Percentiles rank a stretch among this genome's conserved stretches.
phyloP scores from a whole-genome alignment of 2,888 invertebrate species.

The Helleia helle region DNA sequence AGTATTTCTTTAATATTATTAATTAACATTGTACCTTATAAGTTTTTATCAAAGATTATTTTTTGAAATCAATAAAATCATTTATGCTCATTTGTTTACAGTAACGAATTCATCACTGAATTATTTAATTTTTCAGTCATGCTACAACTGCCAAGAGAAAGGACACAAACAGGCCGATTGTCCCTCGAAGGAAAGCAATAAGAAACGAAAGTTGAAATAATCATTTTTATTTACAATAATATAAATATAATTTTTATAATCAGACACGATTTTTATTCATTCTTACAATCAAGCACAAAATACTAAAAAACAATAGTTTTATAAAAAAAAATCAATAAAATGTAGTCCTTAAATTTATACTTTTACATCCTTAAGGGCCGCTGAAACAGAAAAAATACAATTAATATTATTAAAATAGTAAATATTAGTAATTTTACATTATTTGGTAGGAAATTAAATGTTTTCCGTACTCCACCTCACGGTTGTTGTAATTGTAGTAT shows the following conservation, averaged over 20 bases:
- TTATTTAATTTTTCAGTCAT: conserved; percentile 61
- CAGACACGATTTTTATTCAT: neutral
- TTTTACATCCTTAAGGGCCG: neutral
- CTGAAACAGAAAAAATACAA: neutral
- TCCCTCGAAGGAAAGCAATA: conserved; percentile 36
- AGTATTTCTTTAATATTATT: too few relatives aligned
- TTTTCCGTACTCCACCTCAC: too few relatives aligned
- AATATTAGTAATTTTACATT: too few relatives aligned
- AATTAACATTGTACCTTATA: too few relatives aligned
- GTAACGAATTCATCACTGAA: too few relatives aligned
- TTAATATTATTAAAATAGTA: neutral
- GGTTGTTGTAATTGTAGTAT: too few relatives aligned
- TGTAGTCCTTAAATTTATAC: neutral
- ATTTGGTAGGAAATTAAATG: too few relatives aligned
- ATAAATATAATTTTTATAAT: conserved; percentile 4
- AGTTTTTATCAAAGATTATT: too few relatives aligned
- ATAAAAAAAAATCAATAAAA: neutral
- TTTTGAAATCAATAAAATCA: too few relatives aligned
- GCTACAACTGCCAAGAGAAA: conserved; percentile 70
- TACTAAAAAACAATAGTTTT: neutral
- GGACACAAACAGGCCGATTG: conserved; percentile 74
- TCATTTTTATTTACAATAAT: neutral
- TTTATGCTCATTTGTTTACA: too few relatives aligned
- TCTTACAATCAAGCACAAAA: neutral
- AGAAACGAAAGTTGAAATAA: conserved; percentile 14